Percentiles rank a stretch among this genome's conserved stretches.
Evolutionary conservation across 2,113 vertebrate genomes (phyloP).

Genomic region (Heterochromis multidens): DNA sequence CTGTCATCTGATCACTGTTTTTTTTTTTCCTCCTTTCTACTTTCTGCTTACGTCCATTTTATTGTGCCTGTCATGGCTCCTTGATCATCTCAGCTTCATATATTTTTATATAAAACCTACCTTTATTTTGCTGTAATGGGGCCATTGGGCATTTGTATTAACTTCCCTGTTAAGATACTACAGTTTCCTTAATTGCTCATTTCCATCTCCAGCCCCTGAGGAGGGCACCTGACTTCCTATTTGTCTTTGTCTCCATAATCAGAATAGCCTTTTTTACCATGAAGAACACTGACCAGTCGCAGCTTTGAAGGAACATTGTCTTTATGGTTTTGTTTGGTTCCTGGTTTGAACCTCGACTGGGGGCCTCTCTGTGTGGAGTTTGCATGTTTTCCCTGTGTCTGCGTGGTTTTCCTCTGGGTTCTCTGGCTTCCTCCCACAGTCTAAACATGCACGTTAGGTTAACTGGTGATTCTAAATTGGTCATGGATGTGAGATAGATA

Average conservation of each 20-base stretch:
- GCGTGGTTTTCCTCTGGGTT: neutral
- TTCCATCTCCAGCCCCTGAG: neutral
- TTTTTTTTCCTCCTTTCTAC: neutral
- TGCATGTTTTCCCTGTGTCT: neutral
- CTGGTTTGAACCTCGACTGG: neutral
- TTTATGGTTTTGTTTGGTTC: neutral
- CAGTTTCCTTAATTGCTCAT: slow-evolving; percentile 1
- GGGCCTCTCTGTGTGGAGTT: neutral
- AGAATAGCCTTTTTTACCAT: neutral
- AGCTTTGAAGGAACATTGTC: neutral
- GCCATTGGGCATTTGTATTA: slow-evolving; percentile 8
- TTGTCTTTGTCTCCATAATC: neutral
- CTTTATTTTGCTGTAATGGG: slow-evolving; percentile 3
- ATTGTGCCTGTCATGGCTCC: neutral
- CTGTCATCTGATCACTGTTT: neutral
- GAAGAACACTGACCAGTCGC: neutral
- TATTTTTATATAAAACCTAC: slow-evolving; percentile 23
- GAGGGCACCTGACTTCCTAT: neutral
- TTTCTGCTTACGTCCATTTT: slow-evolving; percentile 11
- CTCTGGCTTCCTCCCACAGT: neutral
- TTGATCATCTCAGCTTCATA: slow-evolving; percentile 28
- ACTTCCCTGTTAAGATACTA: neutral
- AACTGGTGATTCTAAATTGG: too few species aligned
- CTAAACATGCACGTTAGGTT: too few species aligned
- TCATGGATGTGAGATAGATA: neutral